phyloP scores from a whole-genome alignment of 2,888 invertebrate genomes.

The Troides oblongomaculatus region DNA sequence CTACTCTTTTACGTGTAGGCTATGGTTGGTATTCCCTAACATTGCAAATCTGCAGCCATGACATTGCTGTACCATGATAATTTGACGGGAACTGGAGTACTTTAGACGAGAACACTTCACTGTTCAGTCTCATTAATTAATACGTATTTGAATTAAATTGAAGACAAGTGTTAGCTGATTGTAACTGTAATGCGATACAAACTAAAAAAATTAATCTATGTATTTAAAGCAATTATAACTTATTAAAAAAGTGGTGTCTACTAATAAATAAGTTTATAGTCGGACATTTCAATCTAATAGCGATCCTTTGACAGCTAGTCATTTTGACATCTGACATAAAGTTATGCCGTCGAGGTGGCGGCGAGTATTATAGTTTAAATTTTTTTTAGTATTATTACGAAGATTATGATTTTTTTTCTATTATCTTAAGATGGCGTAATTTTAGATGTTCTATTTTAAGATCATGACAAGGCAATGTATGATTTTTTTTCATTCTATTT shows the following conservation, averaged over 20 bases:
- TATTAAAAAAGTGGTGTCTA: conserved; percentile 20
- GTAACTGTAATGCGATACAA: too few species aligned
- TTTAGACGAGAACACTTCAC: too few species aligned
- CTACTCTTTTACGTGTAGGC: too few species aligned
- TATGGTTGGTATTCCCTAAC: too few species aligned
- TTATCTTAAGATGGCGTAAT: conserved; percentile 75
- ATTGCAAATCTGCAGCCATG: too few species aligned
- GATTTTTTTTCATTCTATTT: conserved; percentile 48
- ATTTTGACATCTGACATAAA: conserved; percentile 57
- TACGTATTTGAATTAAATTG: too few species aligned
- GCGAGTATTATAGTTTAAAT: conserved; percentile 66
- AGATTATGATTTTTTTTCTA: conserved; percentile 50
- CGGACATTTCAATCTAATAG: conserved; percentile 35
- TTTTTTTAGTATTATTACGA: conserved; percentile 60
- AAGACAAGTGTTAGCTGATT: too few species aligned
- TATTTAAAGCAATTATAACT: conserved; percentile 9
- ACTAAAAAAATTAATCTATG: not conserved
- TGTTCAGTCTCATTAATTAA: not conserved
- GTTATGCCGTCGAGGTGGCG: conserved; percentile 45
- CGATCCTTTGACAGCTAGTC: conserved; percentile 71
- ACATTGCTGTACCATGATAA: too few species aligned
- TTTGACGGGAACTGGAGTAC: too few species aligned
- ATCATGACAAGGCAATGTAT: conserved; percentile 75
- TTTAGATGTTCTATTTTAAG: conserved; percentile 71
- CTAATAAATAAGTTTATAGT: conserved; percentile 16